A percentile compares a stretch with the other conserved stretches of the same genome.
Evolutionary conservation across 2,113 vertebrate species (phyloP).

Genomic region (Herpetotheres cachinnans): DNA sequence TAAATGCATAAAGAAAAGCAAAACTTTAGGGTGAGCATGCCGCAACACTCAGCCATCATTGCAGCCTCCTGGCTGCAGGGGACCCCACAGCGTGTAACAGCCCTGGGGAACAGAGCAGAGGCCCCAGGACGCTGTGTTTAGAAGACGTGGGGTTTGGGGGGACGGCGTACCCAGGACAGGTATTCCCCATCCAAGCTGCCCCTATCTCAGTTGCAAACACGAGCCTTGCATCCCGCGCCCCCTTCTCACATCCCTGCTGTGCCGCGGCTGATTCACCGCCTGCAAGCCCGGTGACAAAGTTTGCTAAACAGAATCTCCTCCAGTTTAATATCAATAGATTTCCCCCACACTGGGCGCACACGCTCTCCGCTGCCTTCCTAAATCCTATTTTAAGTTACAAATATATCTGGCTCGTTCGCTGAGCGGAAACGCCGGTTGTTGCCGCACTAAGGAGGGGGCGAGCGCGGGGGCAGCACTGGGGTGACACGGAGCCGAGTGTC

Average conservation of each 20-base stretch:
- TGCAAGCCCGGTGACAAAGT: not conserved
- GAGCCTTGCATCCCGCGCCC: not conserved
- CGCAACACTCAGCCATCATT: accelerated
- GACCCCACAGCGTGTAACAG: accelerated
- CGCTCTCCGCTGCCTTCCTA: not conserved
- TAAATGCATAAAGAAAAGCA: not conserved
- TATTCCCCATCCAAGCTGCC: not conserved
- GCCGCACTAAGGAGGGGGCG: accelerated
- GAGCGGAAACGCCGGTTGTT: accelerated
- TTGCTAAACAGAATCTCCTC: not conserved
- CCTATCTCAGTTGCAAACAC: not conserved
- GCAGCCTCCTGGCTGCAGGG: not conserved
- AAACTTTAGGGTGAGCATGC: not conserved
- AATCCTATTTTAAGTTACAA: accelerated
- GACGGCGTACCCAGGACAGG: accelerated
- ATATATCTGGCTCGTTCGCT: accelerated
- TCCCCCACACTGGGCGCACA: accelerated
- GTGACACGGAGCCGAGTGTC: accelerated
- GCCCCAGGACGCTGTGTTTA: not conserved
- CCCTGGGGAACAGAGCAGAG: not conserved
- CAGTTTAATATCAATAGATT: not conserved
- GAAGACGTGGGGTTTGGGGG: not conserved
- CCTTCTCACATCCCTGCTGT: accelerated
- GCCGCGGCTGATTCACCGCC: not conserved
- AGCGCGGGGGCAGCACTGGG: accelerated